A percentile compares a stretch with the other conserved stretches of the same genome.
phyloP scores from a whole-genome alignment of 2,113 vertebrate species.

The Callithrix jacchus region DNA sequence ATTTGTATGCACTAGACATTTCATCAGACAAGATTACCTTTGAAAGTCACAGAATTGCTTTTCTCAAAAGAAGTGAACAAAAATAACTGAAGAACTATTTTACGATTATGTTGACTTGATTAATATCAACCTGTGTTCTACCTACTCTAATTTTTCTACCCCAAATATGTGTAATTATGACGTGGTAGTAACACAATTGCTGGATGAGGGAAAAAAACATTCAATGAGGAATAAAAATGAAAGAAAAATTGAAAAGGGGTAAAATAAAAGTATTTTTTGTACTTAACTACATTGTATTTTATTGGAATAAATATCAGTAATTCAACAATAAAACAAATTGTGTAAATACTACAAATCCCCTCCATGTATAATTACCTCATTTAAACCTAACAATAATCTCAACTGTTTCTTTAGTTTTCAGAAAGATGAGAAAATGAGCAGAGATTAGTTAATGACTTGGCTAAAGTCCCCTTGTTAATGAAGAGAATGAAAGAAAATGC shows the following conservation, averaged over 20 bases:
- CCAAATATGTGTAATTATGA: not conserved
- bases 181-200: not conserved
- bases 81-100: not conserved
- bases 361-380: not conserved
- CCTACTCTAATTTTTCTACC: not conserved
- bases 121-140: not conserved
- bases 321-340: not conserved
- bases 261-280: not conserved
- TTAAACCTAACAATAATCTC: not conserved
- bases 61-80: not conserved
- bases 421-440: not conserved
- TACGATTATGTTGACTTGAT: not conserved
- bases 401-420: not conserved
- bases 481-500: constrained; percentile 5
- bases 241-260: not conserved
- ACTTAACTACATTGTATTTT: not conserved
- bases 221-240: not conserved
- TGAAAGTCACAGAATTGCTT: not conserved
- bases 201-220: not conserved
- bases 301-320: not conserved
- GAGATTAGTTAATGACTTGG: not conserved
- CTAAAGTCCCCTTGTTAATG: not conserved
- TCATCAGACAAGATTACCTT: not conserved
- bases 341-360: not conserved
- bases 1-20: not conserved